phyloP scores from a whole-genome alignment of 1,140 invertebrate species.

The Eueides isabella region DNA sequence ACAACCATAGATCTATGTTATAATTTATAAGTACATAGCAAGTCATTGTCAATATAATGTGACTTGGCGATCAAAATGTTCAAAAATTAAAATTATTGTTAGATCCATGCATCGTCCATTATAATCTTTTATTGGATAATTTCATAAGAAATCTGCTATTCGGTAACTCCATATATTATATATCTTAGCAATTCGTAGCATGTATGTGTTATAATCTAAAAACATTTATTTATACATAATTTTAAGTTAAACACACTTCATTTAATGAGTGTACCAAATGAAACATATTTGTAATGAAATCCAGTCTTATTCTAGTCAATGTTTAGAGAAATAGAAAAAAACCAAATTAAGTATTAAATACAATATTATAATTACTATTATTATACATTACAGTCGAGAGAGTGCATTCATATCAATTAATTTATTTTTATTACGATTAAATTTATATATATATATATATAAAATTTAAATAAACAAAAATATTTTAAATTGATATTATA shows the following conservation, averaged over 20 bases:
- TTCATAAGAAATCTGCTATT: not conserved
- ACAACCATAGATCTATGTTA: too few species aligned
- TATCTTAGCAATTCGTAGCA: not conserved
- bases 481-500: not conserved
- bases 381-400: not conserved
- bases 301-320: not conserved
- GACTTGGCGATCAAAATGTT: too few species aligned
- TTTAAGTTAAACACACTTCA: not conserved
- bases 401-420: slow-evolving; percentile 9
- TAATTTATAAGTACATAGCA: too few species aligned
- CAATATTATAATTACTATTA: too few species aligned
- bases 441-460: not conserved
- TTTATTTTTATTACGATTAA: slow-evolving; percentile 3
- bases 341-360: not conserved
- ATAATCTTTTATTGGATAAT: not conserved
- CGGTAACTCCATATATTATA: not conserved
- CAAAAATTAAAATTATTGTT: not conserved
- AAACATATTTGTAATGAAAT: not conserved
- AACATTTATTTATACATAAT: not conserved
- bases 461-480: not conserved
- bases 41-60: too few species aligned
- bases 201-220: not conserved
- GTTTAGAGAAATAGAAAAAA: not conserved
- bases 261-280: slow-evolving; percentile 3
- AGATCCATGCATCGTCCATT: not conserved